Percentiles rank a stretch among this genome's conserved stretches.
Conservation (phyloP, 92 coral and sea anemone species). For the Scolanthus callimorphus region DNA sequence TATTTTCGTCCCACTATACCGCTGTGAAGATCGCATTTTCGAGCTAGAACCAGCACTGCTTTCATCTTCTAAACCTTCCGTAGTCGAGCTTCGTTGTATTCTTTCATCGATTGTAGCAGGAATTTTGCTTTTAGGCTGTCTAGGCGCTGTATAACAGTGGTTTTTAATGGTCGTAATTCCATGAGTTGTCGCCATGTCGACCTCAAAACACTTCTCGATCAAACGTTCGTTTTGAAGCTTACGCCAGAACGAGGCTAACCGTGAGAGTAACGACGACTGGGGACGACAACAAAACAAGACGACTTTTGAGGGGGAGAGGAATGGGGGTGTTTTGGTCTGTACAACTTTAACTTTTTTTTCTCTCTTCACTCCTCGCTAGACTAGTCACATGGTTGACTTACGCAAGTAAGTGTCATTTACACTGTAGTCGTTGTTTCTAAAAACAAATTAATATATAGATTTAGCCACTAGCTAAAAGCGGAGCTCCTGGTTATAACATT, state of each 20-base stretch:
- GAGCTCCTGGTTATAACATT: no score
- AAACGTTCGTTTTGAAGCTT: conserved; percentile 1
- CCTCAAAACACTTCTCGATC: conserved; percentile 36
- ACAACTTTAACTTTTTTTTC: no score
- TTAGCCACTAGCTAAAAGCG: no score
- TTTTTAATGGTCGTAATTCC: conserved; percentile 81
- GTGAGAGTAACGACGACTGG: no score
- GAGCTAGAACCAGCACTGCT: conserved; percentile 11
- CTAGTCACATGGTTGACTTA: no score
- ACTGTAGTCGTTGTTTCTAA: no score
- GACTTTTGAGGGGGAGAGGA: no score
- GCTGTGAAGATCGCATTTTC: conserved; percentile 24
- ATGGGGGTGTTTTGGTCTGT: no score
- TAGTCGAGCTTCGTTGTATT: conserved; percentile 20
- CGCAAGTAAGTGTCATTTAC: no score
- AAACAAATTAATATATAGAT: no score
- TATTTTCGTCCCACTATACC: conserved; percentile 50
- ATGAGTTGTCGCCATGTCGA: conserved; percentile 98
- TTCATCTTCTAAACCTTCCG: conserved; percentile 39
- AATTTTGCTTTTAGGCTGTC: conserved; percentile 78
- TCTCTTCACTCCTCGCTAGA: no score
- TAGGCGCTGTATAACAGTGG: conserved; percentile 86
- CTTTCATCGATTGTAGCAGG: conserved; percentile 88
- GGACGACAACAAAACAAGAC: no score
- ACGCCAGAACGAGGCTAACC: conserved; percentile 38